Conservation (phyloP, 2,888 invertebrate genomes). For the Drosophila histrio region DNA sequence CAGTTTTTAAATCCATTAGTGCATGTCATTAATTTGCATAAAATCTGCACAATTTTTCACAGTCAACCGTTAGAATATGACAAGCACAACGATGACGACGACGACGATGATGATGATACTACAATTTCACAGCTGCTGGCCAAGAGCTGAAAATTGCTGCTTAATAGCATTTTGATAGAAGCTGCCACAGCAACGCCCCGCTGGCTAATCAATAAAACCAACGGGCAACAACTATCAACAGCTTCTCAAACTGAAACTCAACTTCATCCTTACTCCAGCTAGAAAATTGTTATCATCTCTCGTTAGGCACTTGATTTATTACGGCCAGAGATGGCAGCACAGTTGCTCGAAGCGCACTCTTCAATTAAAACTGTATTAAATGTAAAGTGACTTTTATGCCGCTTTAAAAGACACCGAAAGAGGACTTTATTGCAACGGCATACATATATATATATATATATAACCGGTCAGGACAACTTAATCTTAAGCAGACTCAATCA, state of each 20-base stretch:
- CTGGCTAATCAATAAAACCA: slow-evolving; percentile 70
- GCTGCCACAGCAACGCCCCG: slow-evolving; percentile 45
- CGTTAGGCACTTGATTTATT: slow-evolving; percentile 66
- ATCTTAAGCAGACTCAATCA: slow-evolving; percentile 57
- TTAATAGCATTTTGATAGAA: slow-evolving; percentile 68
- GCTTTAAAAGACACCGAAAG: slow-evolving; percentile 21
- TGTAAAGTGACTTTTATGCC: slow-evolving; percentile 65
- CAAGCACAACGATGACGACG: slow-evolving; percentile 11
- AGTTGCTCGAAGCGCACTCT: slow-evolving; percentile 21
- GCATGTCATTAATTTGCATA: slow-evolving; percentile 74
- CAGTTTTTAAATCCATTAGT: slow-evolving; percentile 65
- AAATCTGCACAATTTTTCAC: slow-evolving; percentile 48
- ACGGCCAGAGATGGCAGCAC: slow-evolving; percentile 7
- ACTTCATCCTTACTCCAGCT: slow-evolving; percentile 14
- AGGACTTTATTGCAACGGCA: neutral
- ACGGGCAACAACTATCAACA: slow-evolving; percentile 51
- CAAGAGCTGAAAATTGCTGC: slow-evolving; percentile 29
- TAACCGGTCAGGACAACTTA: slow-evolving; percentile 69
- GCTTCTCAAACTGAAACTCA: slow-evolving; percentile 18
- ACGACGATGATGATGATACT: slow-evolving; percentile 10
- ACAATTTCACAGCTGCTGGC: slow-evolving; percentile 42
- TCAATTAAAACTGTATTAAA: slow-evolving; percentile 77
- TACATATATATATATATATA: neutral
- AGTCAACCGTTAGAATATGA: slow-evolving; percentile 58
- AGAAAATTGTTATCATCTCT: slow-evolving; percentile 66